Conservation (phyloP, 2,797 vertebrate genomes). For the Salmo trutta region DNA sequence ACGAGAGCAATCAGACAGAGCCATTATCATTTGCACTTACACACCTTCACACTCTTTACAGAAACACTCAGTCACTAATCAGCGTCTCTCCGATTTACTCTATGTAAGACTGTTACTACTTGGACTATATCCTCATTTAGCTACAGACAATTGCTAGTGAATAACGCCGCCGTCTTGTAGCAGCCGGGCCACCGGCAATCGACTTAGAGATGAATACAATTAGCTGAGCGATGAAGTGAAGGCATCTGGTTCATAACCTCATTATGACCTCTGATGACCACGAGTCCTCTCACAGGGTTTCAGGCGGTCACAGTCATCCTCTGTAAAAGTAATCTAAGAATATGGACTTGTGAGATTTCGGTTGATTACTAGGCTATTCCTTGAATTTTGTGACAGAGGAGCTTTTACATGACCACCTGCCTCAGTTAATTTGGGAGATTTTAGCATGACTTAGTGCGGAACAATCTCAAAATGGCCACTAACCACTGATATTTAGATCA, state of each 20-base stretch:
- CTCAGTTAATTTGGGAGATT: too few relatives aligned
- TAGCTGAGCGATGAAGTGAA: background rate
- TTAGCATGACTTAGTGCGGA: too few relatives aligned
- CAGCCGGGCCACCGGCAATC: background rate
- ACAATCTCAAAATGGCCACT: too few relatives aligned
- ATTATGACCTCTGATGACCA: background rate
- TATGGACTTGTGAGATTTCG: background rate
- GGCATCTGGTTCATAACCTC: background rate
- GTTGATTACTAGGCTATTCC: background rate
- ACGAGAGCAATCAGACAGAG: conserved; percentile 73
- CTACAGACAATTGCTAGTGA: background rate
- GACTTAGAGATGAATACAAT: background rate
- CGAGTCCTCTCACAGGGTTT: background rate
- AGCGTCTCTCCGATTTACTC: background rate
- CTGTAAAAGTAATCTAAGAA: background rate
- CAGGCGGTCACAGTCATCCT: background rate
- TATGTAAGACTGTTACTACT: background rate
- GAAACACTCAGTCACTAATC: background rate
- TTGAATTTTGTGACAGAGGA: too few relatives aligned
- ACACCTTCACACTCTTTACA: background rate
- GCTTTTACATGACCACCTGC: too few relatives aligned
- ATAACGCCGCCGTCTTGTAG: background rate
- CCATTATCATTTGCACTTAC: conserved; percentile 19
- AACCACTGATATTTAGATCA: too few relatives aligned
- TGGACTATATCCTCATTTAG: background rate